phyloP scores from a whole-genome alignment of 2,797 vertebrate species.

The Channallabes apus region DNA sequence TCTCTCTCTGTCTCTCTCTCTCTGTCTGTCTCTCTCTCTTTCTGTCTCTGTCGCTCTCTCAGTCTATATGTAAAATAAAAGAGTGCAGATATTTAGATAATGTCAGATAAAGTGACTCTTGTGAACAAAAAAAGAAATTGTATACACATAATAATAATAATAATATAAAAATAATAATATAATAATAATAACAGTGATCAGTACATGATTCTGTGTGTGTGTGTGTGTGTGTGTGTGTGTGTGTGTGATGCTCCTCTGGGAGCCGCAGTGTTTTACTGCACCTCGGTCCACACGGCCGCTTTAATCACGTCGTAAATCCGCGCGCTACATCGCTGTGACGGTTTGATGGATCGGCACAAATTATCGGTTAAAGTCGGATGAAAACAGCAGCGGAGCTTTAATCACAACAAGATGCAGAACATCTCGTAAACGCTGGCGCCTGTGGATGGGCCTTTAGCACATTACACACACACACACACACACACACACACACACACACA shows the following conservation, averaged over 20 bases:
- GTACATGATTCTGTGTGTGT: background rate
- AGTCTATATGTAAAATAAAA: too few species aligned
- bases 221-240: background rate
- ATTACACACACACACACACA: background rate
- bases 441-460: background rate
- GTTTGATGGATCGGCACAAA: conserved; percentile 29
- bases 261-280: background rate
- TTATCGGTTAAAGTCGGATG: conserved; percentile 23
- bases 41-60: too few species aligned
- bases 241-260: background rate
- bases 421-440: background rate
- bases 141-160: too few species aligned
- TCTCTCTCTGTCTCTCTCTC: too few species aligned
- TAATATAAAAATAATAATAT: too few species aligned
- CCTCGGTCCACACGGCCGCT: background rate
- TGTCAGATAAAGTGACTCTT: too few species aligned
- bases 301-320: conserved; percentile 45
- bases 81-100: too few species aligned
- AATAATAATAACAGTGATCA: background rate
- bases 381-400: conserved; percentile 12
- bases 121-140: too few species aligned
- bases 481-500: too few species aligned
- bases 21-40: too few species aligned
- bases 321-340: conserved; percentile 12
- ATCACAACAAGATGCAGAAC: conserved; percentile 9